Evolutionary conservation across 2,888 invertebrate species (phyloP).

Genomic region (Osmoderma eremita): DNA sequence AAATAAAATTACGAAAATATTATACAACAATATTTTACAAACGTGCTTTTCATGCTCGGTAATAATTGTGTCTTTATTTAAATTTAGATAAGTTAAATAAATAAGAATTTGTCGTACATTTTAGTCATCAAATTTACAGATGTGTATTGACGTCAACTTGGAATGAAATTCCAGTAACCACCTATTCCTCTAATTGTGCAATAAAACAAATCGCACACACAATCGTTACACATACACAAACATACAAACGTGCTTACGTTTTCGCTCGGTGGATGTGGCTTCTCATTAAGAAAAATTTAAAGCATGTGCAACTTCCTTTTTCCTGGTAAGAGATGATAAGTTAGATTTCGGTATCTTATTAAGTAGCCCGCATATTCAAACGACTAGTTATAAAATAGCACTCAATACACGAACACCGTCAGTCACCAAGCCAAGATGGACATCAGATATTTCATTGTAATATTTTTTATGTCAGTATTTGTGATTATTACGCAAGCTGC

Average conservation of each 20-base stretch:
- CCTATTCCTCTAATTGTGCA: background rate
- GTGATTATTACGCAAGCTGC: slow-evolving; percentile 8
- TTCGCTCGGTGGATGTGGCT: slow-evolving; percentile 20
- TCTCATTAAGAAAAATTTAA: slow-evolving; percentile 12
- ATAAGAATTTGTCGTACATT: background rate
- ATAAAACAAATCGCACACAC: no score
- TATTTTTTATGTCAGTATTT: slow-evolving; percentile 21
- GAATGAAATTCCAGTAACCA: no score
- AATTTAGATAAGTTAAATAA: background rate
- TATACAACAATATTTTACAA: no score
- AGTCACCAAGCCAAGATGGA: slow-evolving; percentile 6
- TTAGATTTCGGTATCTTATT: slow-evolving; percentile 12
- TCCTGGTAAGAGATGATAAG: slow-evolving; percentile 27
- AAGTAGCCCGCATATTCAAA: background rate
- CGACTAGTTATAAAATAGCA: slow-evolving; percentile 4
- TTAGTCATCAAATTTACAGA: no score
- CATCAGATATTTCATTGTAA: slow-evolving; percentile 5
- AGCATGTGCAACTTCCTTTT: slow-evolving; percentile 21
- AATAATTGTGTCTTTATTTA: no score
- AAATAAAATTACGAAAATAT: no score
- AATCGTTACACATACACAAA: background rate
- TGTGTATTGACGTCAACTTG: no score
- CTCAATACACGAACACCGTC: background rate
- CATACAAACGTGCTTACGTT: slow-evolving; percentile 14
- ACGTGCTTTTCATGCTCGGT: no score